Evolutionary conservation across 2,888 invertebrate genomes (phyloP), one percentile per base, ranked within the genome.

Genomic region (Catocala sponsa): DNA sequence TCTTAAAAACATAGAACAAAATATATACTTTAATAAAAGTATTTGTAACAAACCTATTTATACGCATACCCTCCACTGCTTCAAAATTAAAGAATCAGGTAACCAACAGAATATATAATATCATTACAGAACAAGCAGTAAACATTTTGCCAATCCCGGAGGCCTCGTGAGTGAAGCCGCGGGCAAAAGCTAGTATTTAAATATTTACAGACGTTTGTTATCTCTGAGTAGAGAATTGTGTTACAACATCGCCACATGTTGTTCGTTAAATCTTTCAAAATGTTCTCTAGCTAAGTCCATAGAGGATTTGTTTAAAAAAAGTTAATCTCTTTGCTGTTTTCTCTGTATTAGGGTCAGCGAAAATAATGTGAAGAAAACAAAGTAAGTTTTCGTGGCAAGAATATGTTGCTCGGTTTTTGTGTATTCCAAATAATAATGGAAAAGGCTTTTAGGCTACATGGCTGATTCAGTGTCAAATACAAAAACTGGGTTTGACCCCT

Each of bases 291-390:
- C 58, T 55, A 50, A 55, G 63, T 63, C 65, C 58, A 33, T 25
- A 50, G 50, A 55, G 68, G 58, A 71, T 78, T 71, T 78, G 68
- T 76, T 72, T 65, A 55, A 65, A 57, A 65, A 68, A 76, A 72
- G 63, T 35, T 44, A 72, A 76, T 73, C 71, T 66, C 50, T 38
- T 38, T 38, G 35, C 35, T 69, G 46, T 15, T 46, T 46, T 68
- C 66, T 62, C 49, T 65, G 46, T 47, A 51, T 54, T 46, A 60
- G 33, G 41, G 54, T 49, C 46, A 35, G 38, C 13, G 10, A 55
- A 51, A 67, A 62, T 63, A 65, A 49, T 57, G 50, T 74, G 55
- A 25, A 47, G 4, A 53, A 50, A 63, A 51, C 35, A 12, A 38
- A 59, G 11, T 42, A 42, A 49, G 47, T 48, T 43, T 5, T 12